Base-by-base conservation (phyloP, 2,888 invertebrate genomes). In the Eristalis pertinax region DNA sequence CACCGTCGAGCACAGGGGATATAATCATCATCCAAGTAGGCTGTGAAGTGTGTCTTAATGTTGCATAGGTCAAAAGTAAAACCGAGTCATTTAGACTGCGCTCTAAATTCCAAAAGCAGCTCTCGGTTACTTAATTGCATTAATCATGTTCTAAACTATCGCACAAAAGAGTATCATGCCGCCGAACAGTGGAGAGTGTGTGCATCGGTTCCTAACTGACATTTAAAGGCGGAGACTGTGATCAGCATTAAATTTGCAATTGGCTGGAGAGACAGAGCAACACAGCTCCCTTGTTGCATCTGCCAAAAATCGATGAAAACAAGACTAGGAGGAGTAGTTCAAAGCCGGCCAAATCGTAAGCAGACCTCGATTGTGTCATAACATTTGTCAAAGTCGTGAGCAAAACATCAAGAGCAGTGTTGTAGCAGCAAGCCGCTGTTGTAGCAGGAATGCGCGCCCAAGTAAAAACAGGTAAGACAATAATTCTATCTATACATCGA, bases 91-190 rank as follows among this genome's bases (percentile, higher is more conserved):
- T 84, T 82, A 35, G 74, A 72, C 29, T 68, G 83, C 78, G 83
- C 78, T 86, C 86, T 78, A 79, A 86, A 86, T 86, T 83, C 65
- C 85, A 43, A 26, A n/a, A 76, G 63, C 70, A 15, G 60, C 62
- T 78, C 50, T 0, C 32, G 8, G 50, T 50, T 60, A 24, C 62
- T 78, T 86, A 86, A 86, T 83, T 86, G 75, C 65, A 83, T 79
- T 86, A 83, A 86, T 86, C 86, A 86, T 79, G 83, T 72, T 22
- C 72, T 50, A 75, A 62, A 83, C 19, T 62, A 78, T 83, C 58
- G 67, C 35, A 32, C 58, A 68, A 74, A 38, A 22, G 43, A 74
- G 43, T 79, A 41, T 10, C 24, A 50, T 19, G n/a, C 50, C 50
- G 19, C 38, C 2, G 38, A 38, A 13, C 11, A 10, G 35, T 11